Percentiles rank a stretch among this genome's conserved stretches.
Evolutionary conservation across 2,797 vertebrate species (phyloP).

Genomic region (Cyclopterus lumpus): DNA sequence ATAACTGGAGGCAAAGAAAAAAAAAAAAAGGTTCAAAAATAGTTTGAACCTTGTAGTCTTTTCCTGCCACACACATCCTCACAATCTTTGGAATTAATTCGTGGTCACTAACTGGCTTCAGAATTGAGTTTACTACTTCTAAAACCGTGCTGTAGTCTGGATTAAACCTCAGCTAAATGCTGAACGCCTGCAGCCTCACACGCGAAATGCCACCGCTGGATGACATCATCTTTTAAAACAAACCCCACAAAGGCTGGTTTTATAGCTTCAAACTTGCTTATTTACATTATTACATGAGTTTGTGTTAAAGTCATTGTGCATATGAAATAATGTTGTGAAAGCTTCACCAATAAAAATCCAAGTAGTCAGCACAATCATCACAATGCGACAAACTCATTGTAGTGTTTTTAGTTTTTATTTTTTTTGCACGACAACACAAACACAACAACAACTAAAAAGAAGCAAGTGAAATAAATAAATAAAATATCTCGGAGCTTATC

Average conservation of each 20-base stretch:
- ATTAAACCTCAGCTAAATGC: neutral
- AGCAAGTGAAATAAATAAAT: no score
- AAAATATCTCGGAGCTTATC: no score
- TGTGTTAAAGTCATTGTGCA: neutral
- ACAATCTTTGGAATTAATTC: neutral
- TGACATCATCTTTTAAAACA: slow-evolving; percentile 1
- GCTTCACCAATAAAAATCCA: neutral
- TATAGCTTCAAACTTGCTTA: neutral
- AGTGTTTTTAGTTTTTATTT: neutral
- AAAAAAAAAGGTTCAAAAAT: neutral
- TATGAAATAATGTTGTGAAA: neutral
- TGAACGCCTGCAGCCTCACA: neutral
- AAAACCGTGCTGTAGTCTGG: neutral
- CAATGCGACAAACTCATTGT: no score
- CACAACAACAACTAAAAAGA: no score
- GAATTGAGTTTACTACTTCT: neutral
- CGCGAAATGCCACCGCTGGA: neutral
- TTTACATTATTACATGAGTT: neutral
- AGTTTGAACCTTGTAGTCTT: neutral
- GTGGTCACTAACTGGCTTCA: neutral
- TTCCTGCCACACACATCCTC: neutral
- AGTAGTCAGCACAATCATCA: neutral
- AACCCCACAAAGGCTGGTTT: neutral
- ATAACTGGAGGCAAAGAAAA: slow-evolving; percentile 8
- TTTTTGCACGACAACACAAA: no score